Percentiles rank a stretch among this genome's conserved stretches.
Evolutionary conservation across 2,888 invertebrate species (phyloP).

Genomic region (Drosophila acutilabella): DNA sequence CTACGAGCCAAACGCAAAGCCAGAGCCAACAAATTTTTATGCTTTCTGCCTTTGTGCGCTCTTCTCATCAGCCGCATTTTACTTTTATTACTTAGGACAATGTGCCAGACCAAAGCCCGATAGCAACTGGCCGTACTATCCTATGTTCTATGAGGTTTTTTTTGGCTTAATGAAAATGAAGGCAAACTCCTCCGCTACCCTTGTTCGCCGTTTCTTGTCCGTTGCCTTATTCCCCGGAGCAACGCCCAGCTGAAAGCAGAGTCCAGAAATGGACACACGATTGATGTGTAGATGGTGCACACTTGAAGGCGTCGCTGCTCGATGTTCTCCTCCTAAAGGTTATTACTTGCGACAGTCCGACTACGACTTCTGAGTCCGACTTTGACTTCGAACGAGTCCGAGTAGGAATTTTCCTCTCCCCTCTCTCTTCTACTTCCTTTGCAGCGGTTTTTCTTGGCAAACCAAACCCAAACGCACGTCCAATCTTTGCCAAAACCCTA

Average conservation of each 20-base stretch:
- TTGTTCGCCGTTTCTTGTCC: background rate
- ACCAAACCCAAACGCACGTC: constrained; percentile 22
- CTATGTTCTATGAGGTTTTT: constrained; percentile 21
- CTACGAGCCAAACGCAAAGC: constrained; percentile 39
- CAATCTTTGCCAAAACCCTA: constrained; percentile 8
- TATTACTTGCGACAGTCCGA: constrained; percentile 62
- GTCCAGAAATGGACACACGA: constrained; percentile 65
- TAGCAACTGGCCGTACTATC: constrained; percentile 18
- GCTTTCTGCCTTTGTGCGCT: constrained; percentile 70
- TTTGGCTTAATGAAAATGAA: constrained; percentile 76
- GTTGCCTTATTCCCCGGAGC: constrained; percentile 27
- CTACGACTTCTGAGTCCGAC: constrained; percentile 23
- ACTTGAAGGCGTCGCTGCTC: constrained; percentile 54
- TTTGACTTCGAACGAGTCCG: constrained; percentile 2
- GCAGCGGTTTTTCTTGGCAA: constrained; percentile 57
- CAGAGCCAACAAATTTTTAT: constrained; percentile 76
- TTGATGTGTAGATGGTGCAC: constrained; percentile 75
- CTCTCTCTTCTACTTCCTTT: background rate
- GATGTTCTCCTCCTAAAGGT: constrained; percentile 39
- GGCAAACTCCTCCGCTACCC: constrained; percentile 23
- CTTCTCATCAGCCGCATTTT: constrained; percentile 77
- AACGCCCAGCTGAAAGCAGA: constrained; percentile 41
- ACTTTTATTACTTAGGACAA: constrained; percentile 77
- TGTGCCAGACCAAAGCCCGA: constrained; percentile 33
- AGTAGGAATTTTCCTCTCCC: background rate